Evolutionary conservation across 2,113 vertebrate species (phyloP).

Genomic region (Podarcis muralis): DNA sequence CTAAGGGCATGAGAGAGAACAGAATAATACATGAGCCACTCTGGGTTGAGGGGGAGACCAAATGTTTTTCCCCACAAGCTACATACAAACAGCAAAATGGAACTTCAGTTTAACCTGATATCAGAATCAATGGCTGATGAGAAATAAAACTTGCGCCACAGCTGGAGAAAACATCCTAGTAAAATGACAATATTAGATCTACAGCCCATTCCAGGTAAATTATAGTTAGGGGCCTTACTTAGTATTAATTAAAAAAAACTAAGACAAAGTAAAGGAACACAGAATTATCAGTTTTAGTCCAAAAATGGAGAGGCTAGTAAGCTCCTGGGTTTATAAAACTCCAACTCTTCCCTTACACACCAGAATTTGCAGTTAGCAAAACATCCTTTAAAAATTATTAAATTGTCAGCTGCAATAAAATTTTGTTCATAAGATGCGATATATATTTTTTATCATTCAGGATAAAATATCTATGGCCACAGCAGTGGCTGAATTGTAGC

Average conservation of each 20-base stretch:
- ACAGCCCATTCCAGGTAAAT: background rate
- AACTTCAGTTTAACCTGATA: conserved; percentile 18
- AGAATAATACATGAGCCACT: background rate
- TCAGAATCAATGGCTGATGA: background rate
- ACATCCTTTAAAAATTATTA: conserved; percentile 51
- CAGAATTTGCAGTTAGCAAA: conserved; percentile 51
- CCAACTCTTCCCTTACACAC: conserved; percentile 19
- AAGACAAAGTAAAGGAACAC: conserved; percentile 10
- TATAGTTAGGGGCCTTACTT: conserved; percentile 5
- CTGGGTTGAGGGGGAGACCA: background rate
- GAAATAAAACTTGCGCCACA: background rate
- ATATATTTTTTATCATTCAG: conserved; percentile 69
- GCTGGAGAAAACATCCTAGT: background rate
- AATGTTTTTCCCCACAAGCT: background rate
- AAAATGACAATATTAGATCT: background rate
- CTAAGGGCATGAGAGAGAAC: background rate
- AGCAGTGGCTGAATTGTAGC: conserved; percentile 78
- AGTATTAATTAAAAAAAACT: background rate
- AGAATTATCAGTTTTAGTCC: background rate
- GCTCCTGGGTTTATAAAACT: conserved; percentile 20
- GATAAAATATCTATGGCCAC: conserved; percentile 76
- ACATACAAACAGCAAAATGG: background rate
- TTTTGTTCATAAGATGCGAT: conserved; percentile 70
- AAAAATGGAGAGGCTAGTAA: conserved; percentile 23
- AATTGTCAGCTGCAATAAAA: conserved; percentile 48